Conservation (phyloP, 30 jellyfish, hydroid and myxozoan species). For the Chironex yamaguchii region DNA sequence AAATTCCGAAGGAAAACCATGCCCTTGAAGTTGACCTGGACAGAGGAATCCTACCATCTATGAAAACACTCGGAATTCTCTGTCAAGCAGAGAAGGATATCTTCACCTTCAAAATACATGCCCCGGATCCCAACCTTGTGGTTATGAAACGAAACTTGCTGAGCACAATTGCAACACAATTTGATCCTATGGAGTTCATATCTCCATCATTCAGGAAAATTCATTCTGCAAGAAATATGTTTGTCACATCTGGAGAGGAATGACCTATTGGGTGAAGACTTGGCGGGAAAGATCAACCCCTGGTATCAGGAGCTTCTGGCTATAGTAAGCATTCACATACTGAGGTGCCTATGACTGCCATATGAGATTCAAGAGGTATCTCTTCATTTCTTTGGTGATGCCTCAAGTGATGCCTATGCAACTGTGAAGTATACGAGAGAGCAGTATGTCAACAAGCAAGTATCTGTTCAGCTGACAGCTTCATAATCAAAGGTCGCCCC, state of each 20-base stretch:
- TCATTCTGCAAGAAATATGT: conserved; percentile 27
- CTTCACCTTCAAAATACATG: neutral
- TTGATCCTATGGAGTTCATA: conserved; percentile 53
- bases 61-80: conserved; percentile 35
- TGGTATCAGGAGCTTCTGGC: conserved; percentile 32
- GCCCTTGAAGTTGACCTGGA: conserved; percentile 54
- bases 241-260: conserved; percentile 25
- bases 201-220: conserved; percentile 19
- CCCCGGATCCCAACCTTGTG: neutral
- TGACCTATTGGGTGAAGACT: conserved; percentile 28
- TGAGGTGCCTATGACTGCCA: conserved; percentile 29
- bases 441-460: neutral
- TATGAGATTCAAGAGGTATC: neutral
- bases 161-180: conserved; percentile 21
- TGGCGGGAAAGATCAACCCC: conserved; percentile 17
- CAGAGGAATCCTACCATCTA: conserved; percentile 43
- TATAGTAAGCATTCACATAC: neutral
- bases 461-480: conserved; percentile 10
- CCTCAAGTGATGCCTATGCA: conserved; percentile 55
- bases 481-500: conserved; percentile 65
- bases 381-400: conserved; percentile 60
- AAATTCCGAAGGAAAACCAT: conserved; percentile 59
- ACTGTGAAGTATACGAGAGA: conserved; percentile 33
- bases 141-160: conserved; percentile 51
- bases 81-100: conserved; percentile 35